phyloP scores from a whole-genome alignment of 35 echinoderm and acorn worm genomes.

The Diadema setosum region DNA sequence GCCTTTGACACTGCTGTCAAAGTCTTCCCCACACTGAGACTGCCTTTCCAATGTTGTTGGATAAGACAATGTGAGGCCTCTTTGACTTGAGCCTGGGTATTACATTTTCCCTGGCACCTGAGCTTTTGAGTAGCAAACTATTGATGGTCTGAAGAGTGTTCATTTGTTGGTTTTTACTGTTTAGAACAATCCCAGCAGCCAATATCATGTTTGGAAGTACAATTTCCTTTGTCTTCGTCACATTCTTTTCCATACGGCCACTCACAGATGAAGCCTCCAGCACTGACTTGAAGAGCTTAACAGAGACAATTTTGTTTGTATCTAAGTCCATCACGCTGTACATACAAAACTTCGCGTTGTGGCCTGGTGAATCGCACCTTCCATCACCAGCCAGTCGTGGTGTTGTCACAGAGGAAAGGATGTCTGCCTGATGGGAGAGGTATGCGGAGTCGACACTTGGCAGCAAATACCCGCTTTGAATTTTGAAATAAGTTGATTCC shows the following conservation, averaged over 20 bases:
- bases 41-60: not conserved
- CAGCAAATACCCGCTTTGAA: not conserved
- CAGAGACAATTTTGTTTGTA: too few species aligned
- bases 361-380: not conserved
- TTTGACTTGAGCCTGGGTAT: not conserved
- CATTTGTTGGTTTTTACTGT: not conserved
- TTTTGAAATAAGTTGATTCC: not conserved
- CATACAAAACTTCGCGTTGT: not conserved
- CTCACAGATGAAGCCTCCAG: too few species aligned
- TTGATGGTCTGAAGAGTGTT: not conserved
- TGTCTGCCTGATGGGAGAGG: not conserved
- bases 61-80: not conserved
- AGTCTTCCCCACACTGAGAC: not conserved
- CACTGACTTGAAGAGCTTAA: too few species aligned
- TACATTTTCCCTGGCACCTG: not conserved
- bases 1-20: not conserved
- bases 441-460: not conserved
- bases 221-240: not conserved
- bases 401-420: not conserved
- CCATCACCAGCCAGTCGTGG: not conserved
- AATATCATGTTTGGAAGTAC: conserved; percentile 1
- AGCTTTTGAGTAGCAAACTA: not conserved
- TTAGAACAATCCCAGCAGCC: not conserved
- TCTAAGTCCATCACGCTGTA: not conserved
- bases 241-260: not conserved